Conservation (phyloP, 92 coral and sea anemone genomes). For the Montipora capitata region DNA sequence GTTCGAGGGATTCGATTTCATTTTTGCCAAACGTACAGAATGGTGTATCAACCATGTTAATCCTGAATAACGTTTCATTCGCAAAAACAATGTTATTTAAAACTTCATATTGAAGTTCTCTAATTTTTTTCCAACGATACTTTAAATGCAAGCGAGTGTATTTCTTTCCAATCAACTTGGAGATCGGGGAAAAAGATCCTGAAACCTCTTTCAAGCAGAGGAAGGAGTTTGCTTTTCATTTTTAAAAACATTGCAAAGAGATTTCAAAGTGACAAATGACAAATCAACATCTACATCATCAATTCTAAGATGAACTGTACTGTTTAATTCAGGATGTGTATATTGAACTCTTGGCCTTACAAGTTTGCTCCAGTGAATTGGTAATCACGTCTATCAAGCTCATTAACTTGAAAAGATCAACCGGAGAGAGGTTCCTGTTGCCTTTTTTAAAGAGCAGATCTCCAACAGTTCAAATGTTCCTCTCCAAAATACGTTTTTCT, state of each 20-base stretch:
- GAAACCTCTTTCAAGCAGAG: background rate
- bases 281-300: background rate
- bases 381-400: too few relatives aligned
- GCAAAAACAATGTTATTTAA: background rate
- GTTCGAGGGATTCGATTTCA: background rate
- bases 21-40: too few relatives aligned
- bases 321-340: too few relatives aligned
- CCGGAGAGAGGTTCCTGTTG: too few relatives aligned
- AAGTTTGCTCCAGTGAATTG: too few relatives aligned
- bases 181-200: background rate
- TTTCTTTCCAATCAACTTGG: background rate
- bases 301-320: background rate
- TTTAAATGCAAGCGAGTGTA: background rate
- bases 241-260: background rate
- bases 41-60: background rate
- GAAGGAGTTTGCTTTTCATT: background rate
- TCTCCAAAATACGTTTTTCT: too few relatives aligned
- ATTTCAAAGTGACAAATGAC: background rate
- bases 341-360: too few relatives aligned
- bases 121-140: background rate
- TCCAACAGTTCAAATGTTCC: too few relatives aligned
- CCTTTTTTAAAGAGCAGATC: too few relatives aligned
- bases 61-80: background rate
- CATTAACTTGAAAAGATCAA: too few relatives aligned
- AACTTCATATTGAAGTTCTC: too few relatives aligned